phyloP scores from a whole-genome alignment of 2,888 invertebrate species.

The Cantharis nigra region DNA sequence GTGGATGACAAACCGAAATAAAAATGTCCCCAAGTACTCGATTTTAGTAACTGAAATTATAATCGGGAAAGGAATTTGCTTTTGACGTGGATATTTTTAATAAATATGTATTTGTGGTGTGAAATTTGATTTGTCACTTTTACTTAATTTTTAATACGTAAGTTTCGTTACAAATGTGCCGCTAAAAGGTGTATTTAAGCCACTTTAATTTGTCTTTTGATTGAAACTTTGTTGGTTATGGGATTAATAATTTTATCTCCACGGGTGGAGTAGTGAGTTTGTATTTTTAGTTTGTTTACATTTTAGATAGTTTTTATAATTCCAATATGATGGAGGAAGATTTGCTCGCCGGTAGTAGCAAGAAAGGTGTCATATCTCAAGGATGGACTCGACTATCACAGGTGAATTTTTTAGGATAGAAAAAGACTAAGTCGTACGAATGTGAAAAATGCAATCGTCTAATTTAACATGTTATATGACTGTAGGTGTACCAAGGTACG shows the following conservation, averaged over 20 bases:
- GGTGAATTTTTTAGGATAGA: slow-evolving; percentile 52
- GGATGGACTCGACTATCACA: slow-evolving; percentile 70
- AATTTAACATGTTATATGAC: slow-evolving; percentile 3
- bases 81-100: slow-evolving; percentile 43
- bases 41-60: neutral
- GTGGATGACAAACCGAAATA: neutral
- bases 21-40: neutral
- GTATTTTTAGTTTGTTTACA: neutral
- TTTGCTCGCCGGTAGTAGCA: slow-evolving; percentile 62
- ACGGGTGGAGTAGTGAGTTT: neutral
- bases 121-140: slow-evolving; percentile 15
- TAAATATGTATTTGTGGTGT: slow-evolving; percentile 35
- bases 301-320: slow-evolving; percentile 20
- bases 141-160: slow-evolving; percentile 1
- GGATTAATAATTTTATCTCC: neutral
- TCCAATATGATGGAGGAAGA: slow-evolving; percentile 68
- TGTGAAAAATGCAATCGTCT: neutral
- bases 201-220: slow-evolving; percentile 1
- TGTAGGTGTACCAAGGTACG: slow-evolving; percentile 78
- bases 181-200: neutral
- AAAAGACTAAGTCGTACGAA: neutral
- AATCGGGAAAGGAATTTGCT: slow-evolving; percentile 4
- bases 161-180: neutral
- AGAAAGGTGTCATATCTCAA: slow-evolving; percentile 69
- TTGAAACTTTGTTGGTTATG: neutral